Conservation (phyloP, 2,797 vertebrate species). For the Fistularia commersonii region DNA sequence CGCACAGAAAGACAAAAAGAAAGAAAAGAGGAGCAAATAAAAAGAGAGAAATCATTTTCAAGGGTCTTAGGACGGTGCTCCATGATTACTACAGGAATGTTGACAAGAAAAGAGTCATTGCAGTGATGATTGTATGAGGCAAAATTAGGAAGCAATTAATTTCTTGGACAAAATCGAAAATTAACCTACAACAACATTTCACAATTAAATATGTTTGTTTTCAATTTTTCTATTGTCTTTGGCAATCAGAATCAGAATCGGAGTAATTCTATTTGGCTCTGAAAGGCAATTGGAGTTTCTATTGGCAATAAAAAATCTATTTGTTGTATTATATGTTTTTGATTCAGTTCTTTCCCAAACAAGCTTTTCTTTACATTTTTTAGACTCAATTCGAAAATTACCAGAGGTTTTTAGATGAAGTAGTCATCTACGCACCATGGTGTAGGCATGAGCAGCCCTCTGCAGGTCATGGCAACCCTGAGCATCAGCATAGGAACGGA, state of each 20-base stretch:
- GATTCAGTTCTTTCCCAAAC: not conserved
- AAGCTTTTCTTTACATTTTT: constrained; percentile 5
- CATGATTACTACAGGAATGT: constrained; percentile 73
- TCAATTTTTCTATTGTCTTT: no score
- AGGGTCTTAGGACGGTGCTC: constrained; percentile 52
- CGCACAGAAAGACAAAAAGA: constrained; percentile 1
- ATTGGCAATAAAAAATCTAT: not conserved
- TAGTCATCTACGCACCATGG: constrained; percentile 83
- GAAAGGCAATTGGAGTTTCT: no score
- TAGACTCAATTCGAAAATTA: not conserved
- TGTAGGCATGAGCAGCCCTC: constrained; percentile 93
- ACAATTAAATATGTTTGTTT: no score
- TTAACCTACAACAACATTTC: constrained; percentile 19
- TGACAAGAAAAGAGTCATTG: constrained; percentile 54
- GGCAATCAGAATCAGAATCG: no score
- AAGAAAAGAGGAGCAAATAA: constrained; percentile 7
- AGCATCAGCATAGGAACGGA: constrained; percentile 93
- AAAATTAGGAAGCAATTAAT: constrained; percentile 42
- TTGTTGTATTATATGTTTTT: not conserved
- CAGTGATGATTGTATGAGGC: constrained; percentile 26
- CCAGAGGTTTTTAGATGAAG: not conserved
- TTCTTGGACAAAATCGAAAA: constrained; percentile 22
- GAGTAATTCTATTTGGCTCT: no score
- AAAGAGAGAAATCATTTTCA: constrained; percentile 29
- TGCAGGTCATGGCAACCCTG: constrained; percentile 95